Conservation (phyloP, 2,888 invertebrate genomes). For the Meganola albula region DNA sequence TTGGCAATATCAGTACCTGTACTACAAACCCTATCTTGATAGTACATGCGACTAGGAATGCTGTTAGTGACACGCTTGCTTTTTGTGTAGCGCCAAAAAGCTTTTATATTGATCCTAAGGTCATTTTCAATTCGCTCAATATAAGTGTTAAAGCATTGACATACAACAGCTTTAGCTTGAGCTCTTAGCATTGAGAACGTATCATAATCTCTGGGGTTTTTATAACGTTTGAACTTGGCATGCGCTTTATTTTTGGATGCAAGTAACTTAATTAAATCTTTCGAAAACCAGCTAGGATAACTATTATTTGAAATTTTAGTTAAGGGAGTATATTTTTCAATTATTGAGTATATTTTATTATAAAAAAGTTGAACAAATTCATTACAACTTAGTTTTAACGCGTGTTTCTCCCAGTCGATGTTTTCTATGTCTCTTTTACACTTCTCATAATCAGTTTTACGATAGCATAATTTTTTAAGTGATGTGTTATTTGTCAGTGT, state of each 20-base stretch:
- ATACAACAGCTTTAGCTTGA: neutral
- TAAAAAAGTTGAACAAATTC: constrained; percentile 1
- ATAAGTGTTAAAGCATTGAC: neutral
- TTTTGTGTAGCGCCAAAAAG: too few species aligned
- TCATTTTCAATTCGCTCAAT: neutral
- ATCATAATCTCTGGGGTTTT: constrained; percentile 4
- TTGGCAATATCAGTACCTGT: neutral
- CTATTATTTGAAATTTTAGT: neutral
- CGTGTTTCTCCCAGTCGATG: neutral
- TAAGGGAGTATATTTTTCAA: neutral
- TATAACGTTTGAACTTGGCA: constrained; percentile 3
- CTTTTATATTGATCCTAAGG: too few species aligned
- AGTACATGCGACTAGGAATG: neutral
- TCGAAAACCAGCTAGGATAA: neutral
- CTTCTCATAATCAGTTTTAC: neutral
- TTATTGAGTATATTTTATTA: neutral
- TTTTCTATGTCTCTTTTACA: neutral
- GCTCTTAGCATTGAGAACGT: constrained; percentile 2
- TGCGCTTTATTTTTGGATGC: constrained; percentile 5
- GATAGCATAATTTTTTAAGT: neutral
- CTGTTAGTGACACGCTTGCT: too few species aligned
- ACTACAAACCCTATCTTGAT: neutral
- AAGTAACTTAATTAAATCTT: constrained; percentile 3
- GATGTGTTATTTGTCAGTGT: neutral
- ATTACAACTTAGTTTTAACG: neutral